phyloP scores from a whole-genome alignment of 2,113 vertebrate genomes.

The Paralichthys olivaceus region DNA sequence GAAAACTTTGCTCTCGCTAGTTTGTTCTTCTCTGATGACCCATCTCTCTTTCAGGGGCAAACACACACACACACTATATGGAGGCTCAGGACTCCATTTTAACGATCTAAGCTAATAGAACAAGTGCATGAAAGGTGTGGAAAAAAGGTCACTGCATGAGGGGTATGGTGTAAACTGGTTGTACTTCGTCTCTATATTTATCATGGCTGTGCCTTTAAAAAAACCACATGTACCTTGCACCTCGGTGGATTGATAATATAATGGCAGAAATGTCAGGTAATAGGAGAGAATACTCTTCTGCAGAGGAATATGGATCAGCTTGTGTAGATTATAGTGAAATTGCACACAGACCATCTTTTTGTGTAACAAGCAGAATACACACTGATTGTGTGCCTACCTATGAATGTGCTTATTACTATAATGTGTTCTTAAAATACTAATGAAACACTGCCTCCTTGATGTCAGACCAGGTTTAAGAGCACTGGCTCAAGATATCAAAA shows the following conservation, averaged over 20 bases:
- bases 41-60: constrained; percentile 2
- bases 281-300: too few relatives aligned
- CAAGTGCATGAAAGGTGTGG: not conserved
- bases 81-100: not conserved
- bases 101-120: not conserved
- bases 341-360: not conserved
- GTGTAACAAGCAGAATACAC: not conserved
- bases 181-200: not conserved
- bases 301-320: too few relatives aligned
- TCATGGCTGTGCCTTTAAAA: too few relatives aligned
- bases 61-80: not conserved
- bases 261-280: not conserved
- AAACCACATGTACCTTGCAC: too few relatives aligned
- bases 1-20: constrained; percentile 4
- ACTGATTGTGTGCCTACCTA: too few relatives aligned
- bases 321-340: too few relatives aligned
- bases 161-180: not conserved
- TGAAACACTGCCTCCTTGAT: too few relatives aligned
- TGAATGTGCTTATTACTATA: too few relatives aligned
- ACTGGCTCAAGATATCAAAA: too few relatives aligned
- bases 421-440: too few relatives aligned
- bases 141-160: not conserved
- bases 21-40: not conserved
- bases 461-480: too few relatives aligned
- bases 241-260: not conserved